A percentile compares a stretch with the other conserved stretches of the same genome.
Conservation (phyloP, 2,797 vertebrate genomes). For the Trematomus bernacchii region DNA sequence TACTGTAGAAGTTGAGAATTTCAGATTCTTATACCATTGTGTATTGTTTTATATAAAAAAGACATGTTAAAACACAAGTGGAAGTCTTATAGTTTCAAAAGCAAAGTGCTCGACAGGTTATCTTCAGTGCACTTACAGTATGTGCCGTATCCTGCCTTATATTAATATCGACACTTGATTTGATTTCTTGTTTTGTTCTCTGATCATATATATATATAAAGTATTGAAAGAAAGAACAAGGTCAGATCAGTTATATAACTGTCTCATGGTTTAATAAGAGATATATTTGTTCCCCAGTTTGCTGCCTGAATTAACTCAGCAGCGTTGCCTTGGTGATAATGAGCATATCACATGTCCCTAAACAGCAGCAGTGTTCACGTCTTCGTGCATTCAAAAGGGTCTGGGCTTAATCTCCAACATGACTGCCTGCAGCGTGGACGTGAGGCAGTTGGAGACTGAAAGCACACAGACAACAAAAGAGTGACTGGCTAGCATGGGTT, state of each 20-base stretch:
- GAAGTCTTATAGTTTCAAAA: too few relatives aligned
- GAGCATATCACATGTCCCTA: slow-evolving; percentile 36
- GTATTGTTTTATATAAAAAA: too few relatives aligned
- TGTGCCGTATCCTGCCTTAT: too few relatives aligned
- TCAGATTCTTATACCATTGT: too few relatives aligned
- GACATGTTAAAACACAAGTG: too few relatives aligned
- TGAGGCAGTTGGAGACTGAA: slow-evolving; percentile 23
- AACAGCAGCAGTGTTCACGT: slow-evolving; percentile 22
- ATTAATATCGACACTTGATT: too few relatives aligned
- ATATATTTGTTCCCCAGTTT: not conserved
- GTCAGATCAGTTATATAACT: too few relatives aligned
- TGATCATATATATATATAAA: too few relatives aligned
- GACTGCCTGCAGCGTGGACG: slow-evolving; percentile 6
- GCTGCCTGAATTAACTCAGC: slow-evolving; percentile 46
- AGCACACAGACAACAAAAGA: slow-evolving; percentile 35
- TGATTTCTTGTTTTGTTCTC: too few relatives aligned
- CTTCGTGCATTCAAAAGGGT: slow-evolving; percentile 17
- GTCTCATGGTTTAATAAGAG: not conserved
- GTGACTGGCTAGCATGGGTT: slow-evolving; percentile 19
- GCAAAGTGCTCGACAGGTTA: too few relatives aligned
- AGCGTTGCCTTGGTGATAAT: slow-evolving; percentile 67
- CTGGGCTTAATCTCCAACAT: slow-evolving; percentile 43
- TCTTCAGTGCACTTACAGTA: too few relatives aligned
- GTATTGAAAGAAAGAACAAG: not conserved
- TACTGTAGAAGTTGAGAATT: too few relatives aligned